Conservation (phyloP, 2,797 vertebrate genomes). For the Psittacula echo region DNA sequence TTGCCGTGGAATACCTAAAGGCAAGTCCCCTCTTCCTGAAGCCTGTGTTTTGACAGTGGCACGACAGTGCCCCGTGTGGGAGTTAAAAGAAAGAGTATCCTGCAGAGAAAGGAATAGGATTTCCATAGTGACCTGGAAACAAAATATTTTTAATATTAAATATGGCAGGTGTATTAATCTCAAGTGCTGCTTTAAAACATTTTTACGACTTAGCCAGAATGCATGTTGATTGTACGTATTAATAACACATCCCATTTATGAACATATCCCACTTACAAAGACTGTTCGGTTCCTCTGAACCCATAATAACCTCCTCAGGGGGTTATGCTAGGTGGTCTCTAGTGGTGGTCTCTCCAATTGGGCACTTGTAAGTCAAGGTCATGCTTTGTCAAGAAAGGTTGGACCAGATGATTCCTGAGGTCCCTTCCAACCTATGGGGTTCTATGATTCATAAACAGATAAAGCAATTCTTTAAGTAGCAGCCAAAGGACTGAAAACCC, state of each 20-base stretch:
- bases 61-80: constrained; percentile 39
- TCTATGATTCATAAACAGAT: neutral
- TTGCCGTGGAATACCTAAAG: neutral
- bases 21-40: neutral
- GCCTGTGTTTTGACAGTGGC: neutral
- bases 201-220: neutral
- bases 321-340: too few species aligned
- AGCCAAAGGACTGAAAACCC: neutral
- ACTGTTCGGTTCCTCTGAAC: neutral
- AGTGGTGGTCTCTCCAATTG: neutral
- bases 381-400: neutral
- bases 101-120: neutral
- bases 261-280: neutral
- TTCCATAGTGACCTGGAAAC: neutral
- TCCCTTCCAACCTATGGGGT: neutral
- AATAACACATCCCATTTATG: neutral
- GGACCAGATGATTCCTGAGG: neutral
- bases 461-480: neutral
- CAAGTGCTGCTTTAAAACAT: neutral
- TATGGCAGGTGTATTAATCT: neutral
- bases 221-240: neutral
- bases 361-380: neutral
- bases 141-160: neutral
- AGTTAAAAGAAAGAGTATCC: neutral
- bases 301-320: neutral